phyloP scores from a whole-genome alignment of 2,113 vertebrate genomes.

The Apistogramma diplotaenia region DNA sequence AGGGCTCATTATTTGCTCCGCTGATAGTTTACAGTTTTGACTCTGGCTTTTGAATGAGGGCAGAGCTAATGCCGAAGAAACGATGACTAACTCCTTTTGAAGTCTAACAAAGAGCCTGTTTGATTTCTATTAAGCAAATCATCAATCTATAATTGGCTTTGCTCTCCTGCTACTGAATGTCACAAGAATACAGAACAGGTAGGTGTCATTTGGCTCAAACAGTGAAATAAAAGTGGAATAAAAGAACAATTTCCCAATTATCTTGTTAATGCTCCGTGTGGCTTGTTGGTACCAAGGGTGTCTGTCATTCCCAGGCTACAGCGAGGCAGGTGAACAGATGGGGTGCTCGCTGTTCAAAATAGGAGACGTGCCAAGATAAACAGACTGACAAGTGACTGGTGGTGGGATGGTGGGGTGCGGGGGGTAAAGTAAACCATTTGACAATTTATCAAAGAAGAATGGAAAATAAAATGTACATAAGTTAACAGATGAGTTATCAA shows the following conservation, averaged over 20 bases:
- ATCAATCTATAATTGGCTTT: conserved; percentile 39
- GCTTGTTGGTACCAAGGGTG: background rate
- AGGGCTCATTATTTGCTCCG: conserved; percentile 17
- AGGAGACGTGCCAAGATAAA: conserved; percentile 29
- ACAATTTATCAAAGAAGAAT: background rate
- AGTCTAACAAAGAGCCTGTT: conserved; percentile 51
- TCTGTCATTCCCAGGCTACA: conserved; percentile 20
- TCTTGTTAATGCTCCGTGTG: background rate
- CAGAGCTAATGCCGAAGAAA: conserved; percentile 2
- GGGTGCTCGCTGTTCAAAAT: conserved; percentile 41
- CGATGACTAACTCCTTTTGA: conserved; percentile 12
- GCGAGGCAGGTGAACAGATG: conserved; percentile 54
- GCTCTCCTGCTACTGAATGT: background rate
- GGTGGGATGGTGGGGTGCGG: no score
- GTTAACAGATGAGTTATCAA: background rate
- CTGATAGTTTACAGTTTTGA: conserved; percentile 32
- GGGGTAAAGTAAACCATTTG: background rate
- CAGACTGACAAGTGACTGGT: conserved; percentile 44
- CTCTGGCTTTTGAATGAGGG: conserved; percentile 28
- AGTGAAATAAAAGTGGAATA: background rate
- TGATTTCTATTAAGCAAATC: conserved; percentile 47
- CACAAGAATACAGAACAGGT: conserved; percentile 28
- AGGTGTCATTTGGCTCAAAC: conserved; percentile 4
- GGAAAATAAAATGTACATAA: background rate
- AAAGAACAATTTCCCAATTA: conserved; percentile 27